Base-by-base conservation (phyloP, 2,797 vertebrate species). In the Heteromormyrus szaboi region DNA sequence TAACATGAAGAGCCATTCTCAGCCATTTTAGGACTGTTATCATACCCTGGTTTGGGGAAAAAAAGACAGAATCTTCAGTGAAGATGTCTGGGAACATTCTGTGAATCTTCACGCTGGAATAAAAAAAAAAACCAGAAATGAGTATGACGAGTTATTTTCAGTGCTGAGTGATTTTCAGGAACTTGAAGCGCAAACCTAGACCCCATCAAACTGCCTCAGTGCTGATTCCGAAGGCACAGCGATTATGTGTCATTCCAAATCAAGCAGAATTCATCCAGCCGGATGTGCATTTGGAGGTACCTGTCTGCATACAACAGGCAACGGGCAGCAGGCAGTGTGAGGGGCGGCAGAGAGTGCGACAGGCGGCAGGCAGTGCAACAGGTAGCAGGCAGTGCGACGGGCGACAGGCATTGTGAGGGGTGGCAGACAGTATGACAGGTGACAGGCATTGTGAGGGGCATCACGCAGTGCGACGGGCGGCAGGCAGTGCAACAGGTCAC, bases 211-310 rank as follows among this genome's bases (percentile, higher is more conserved):
- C 51, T 53, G 6, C 48, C 51, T 33, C 22, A 54, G 48, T 4
- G 29, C 50, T 37, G 25, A 54, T 86, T 53, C 29, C 4, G 9
- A 29, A 85, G 50, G 48, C 48, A 54, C 11, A 2, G n/a, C 50
- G n/a, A 33, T 33, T 54, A 33, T 86, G 53, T 53, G 51, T 54
- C 51, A 25, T 85, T 51, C n/a, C 25, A 51, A 25, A 29, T 85
- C n/a, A 85, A 53, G 92, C 62, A 86, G 56, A 12, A 88, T 89
- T 93, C 91, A 89, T 65, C 22, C 29, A 29, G n/a, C 59, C 22
- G 48, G 59, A 76, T 11, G 51, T 22, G 19, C 56, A 51, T 50
- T 79, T 11, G 62, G 72, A 90, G 48, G 41, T 65, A 81, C 85
- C 87, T 85, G 81, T 76, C n/a, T 91, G 86, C 76, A 89, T 85